phyloP scores from a whole-genome alignment of 2,113 vertebrate genomes.

The Ciconia stormi region DNA sequence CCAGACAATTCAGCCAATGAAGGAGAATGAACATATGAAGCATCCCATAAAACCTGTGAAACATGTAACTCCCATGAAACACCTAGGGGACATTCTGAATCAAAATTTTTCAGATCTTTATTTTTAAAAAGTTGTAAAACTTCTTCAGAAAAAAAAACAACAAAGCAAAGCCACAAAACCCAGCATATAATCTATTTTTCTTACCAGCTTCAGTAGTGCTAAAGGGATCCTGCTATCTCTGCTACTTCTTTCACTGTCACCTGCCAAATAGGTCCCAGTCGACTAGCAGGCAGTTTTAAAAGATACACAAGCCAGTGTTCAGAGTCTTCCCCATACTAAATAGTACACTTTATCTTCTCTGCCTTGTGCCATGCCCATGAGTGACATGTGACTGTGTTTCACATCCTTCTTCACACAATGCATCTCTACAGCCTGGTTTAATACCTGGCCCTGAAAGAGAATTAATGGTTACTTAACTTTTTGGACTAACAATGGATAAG shows the following conservation, averaged over 20 bases:
- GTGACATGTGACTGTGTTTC: not conserved
- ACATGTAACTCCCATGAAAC: not conserved
- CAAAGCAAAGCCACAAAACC: fast-evolving
- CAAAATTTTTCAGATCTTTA: not conserved
- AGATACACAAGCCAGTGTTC: not conserved
- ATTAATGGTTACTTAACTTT: conserved; percentile 36
- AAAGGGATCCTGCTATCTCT: not conserved
- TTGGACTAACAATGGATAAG: not conserved
- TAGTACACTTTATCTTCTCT: not conserved
- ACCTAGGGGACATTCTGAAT: not conserved
- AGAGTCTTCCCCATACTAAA: not conserved
- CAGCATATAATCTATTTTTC: not conserved
- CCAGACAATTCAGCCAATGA: not conserved
- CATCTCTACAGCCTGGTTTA: not conserved
- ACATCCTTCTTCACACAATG: not conserved
- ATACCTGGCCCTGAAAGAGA: not conserved
- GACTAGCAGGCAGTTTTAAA: not conserved
- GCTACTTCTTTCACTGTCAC: not conserved
- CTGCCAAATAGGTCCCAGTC: not conserved
- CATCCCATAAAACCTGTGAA: not conserved
- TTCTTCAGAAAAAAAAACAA: not conserved
- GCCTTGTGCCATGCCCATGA: not conserved
- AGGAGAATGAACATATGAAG: not conserved
- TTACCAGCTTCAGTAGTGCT: not conserved
- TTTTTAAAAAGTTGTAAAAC: not conserved